Conservation (phyloP, 1,140 invertebrate genomes). For the Sogatella furcifera region DNA sequence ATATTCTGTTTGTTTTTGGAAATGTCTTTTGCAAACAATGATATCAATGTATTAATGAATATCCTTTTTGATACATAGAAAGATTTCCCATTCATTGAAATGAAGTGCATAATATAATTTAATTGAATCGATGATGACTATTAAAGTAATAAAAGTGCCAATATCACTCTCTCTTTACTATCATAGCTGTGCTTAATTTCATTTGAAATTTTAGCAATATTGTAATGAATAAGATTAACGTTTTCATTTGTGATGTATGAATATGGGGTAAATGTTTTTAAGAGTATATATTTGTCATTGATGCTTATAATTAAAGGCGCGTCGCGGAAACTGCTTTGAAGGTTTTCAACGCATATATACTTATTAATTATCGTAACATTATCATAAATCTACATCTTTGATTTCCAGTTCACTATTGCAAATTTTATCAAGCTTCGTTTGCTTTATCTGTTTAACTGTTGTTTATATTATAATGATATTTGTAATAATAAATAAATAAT, state of each 20-base stretch:
- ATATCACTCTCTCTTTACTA: conserved; percentile 1
- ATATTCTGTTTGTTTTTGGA: background rate
- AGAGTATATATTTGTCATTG: background rate
- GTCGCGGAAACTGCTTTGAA: background rate
- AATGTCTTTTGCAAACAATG: background rate
- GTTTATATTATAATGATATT: background rate
- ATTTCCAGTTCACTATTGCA: background rate
- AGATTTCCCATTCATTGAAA: background rate
- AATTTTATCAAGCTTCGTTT: too few species aligned
- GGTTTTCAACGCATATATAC: background rate
- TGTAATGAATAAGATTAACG: background rate
- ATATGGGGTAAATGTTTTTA: background rate
- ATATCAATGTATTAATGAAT: background rate
- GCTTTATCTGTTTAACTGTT: background rate
- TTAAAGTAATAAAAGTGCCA: conserved; percentile 1
- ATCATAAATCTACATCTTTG: background rate
- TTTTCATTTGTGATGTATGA: background rate
- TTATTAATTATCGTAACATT: background rate
- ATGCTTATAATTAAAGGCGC: background rate
- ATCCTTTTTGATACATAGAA: background rate
- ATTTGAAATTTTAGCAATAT: background rate
- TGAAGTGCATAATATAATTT: background rate
- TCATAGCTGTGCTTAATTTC: background rate
- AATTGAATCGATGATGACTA: background rate
- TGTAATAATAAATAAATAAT: background rate